Evolutionary conservation across 1,140 invertebrate genomes (phyloP).

Genomic region (Mercenaria mercenaria): DNA sequence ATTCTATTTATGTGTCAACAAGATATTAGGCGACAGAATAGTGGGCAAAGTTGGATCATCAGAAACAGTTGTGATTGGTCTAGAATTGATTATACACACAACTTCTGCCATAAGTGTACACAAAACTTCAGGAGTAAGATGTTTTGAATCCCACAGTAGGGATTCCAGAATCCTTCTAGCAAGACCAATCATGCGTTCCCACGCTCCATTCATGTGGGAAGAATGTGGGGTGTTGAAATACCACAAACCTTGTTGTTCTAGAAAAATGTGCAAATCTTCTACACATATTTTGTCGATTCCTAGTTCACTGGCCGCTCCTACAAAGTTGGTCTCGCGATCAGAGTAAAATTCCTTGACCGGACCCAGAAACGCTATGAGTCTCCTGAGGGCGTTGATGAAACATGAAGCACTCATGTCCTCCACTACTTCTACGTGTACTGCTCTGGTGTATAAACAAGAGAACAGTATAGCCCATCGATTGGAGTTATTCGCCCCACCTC

Average conservation of each 20-base stretch:
- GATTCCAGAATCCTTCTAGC: slow-evolving; percentile 63
- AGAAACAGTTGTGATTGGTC: slow-evolving; percentile 67
- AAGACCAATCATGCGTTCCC: slow-evolving; percentile 72
- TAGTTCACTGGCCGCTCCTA: slow-evolving; percentile 27
- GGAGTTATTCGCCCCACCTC: background rate
- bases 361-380: slow-evolving; percentile 27
- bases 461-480: slow-evolving; percentile 38
- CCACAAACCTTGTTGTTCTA: slow-evolving; percentile 23
- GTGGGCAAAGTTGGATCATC: slow-evolving; percentile 55
- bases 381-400: slow-evolving; percentile 30
- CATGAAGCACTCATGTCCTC: slow-evolving; percentile 27
- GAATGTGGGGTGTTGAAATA: too few relatives aligned
- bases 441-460: slow-evolving; percentile 23
- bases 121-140: slow-evolving; percentile 70
- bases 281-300: slow-evolving; percentile 5
- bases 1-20: slow-evolving; percentile 46
- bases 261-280: background rate
- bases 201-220: slow-evolving; percentile 70
- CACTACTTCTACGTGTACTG: slow-evolving; percentile 41
- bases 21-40: slow-evolving; percentile 38
- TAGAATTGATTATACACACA: slow-evolving; percentile 63
- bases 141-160: slow-evolving; percentile 39
- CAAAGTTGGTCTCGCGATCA: slow-evolving; percentile 36
- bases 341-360: slow-evolving; percentile 25
- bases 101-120: slow-evolving; percentile 68